Evolutionary conservation across 2,113 vertebrate genomes (phyloP).

Genomic region (Hemibagrus wyckioides): DNA sequence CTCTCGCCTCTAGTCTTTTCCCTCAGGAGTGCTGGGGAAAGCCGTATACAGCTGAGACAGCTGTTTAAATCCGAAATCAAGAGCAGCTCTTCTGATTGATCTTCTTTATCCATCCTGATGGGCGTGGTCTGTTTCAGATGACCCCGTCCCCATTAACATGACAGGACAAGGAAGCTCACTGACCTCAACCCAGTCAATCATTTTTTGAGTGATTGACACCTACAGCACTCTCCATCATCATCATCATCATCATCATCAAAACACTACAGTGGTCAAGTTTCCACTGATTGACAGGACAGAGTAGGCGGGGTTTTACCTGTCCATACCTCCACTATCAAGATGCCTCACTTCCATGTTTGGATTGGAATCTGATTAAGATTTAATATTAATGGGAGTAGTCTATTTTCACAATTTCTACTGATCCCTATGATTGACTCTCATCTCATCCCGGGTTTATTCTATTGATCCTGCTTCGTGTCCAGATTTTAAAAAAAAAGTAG

Average conservation of each 20-base stretch:
- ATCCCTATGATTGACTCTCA: not conserved
- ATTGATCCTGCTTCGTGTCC: not conserved
- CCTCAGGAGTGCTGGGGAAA: not conserved
- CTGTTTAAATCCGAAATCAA: not conserved
- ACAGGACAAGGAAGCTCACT: not conserved
- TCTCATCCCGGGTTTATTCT: not conserved
- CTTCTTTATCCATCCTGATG: not conserved
- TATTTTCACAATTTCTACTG: not conserved
- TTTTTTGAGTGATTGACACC: not conserved
- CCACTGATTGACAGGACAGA: not conserved
- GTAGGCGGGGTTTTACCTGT: not conserved
- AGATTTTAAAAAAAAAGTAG: not conserved
- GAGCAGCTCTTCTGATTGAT: not conserved
- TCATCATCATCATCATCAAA: no score
- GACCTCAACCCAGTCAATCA: not conserved
- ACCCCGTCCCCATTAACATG: no score
- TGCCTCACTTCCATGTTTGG: not conserved
- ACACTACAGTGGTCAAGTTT: not conserved
- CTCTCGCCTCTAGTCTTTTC: not conserved
- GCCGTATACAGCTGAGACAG: no score
- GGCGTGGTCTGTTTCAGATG: not conserved
- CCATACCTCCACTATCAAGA: not conserved
- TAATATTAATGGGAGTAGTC: not conserved
- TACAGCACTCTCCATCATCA: no score
- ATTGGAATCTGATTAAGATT: not conserved